phyloP scores from a whole-genome alignment of 2,113 vertebrate genomes.

The Centropristis striata region DNA sequence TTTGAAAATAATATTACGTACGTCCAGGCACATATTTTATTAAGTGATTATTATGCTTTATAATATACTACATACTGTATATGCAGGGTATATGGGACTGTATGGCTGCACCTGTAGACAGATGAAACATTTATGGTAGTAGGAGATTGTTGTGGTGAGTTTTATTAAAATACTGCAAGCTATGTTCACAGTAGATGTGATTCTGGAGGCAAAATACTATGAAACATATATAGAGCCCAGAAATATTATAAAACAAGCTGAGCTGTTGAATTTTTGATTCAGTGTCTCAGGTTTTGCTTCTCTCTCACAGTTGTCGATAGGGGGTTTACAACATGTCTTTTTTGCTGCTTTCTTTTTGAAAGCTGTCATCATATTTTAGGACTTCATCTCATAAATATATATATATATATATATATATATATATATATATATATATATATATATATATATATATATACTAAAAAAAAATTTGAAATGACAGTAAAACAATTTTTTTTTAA shows the following conservation, averaged over 20 bases:
- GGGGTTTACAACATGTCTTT: too few relatives aligned
- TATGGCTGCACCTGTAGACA: background rate
- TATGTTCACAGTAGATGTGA: background rate
- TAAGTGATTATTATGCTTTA: background rate
- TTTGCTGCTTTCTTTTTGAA: too few relatives aligned
- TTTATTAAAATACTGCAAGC: background rate
- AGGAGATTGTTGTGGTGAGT: background rate
- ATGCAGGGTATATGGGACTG: background rate
- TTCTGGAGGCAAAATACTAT: background rate
- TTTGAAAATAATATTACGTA: background rate
- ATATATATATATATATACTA: too few relatives aligned
- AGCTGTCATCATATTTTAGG: too few relatives aligned
- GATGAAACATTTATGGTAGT: background rate
- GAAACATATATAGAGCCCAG: background rate
- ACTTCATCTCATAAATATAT: too few relatives aligned
- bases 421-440: too few relatives aligned
- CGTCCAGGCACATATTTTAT: background rate
- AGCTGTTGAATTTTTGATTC: constrained; percentile 24
- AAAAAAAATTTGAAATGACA: too few relatives aligned
- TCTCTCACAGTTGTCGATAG: background rate
- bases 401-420: too few relatives aligned
- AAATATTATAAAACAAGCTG: constrained; percentile 16
- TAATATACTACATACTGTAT: background rate
- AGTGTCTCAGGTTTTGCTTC: background rate
- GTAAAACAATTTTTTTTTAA: too few relatives aligned